Evolutionary conservation across 1,140 invertebrate genomes (phyloP).

Genomic region (Platorchestia sp.): DNA sequence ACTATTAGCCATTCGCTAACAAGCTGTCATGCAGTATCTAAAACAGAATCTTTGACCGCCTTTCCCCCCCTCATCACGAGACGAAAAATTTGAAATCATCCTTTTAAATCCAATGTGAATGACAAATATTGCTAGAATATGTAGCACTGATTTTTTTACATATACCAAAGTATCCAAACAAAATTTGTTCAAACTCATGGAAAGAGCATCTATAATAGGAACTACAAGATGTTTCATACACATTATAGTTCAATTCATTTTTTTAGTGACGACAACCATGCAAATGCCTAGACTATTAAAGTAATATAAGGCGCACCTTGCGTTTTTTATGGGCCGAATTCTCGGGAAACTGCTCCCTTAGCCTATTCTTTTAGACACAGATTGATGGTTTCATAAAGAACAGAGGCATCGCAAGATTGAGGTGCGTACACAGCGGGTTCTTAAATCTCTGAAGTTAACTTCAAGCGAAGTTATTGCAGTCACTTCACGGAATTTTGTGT

Average conservation of each 20-base stretch:
- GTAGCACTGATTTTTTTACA: no score
- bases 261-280: not conserved
- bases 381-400: conserved; percentile 1
- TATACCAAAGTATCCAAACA: no score
- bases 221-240: not conserved
- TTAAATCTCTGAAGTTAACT: not conserved
- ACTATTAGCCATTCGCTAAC: no score
- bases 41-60: no score
- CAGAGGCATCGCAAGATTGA: not conserved
- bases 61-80: no score
- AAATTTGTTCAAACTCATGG: no score
- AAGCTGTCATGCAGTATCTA: no score
- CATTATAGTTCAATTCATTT: not conserved
- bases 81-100: no score
- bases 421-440: not conserved
- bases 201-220: not conserved
- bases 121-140: no score
- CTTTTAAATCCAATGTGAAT: no score
- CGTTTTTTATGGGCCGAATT: not conserved
- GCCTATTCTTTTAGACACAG: not conserved
- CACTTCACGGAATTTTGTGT: not conserved
- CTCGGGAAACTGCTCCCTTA: not conserved
- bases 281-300: not conserved
- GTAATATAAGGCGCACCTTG: not conserved
- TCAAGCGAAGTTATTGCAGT: not conserved